Evolutionary conservation across 2,888 invertebrate genomes (phyloP).

Genomic region (Nomada goodeniana): DNA sequence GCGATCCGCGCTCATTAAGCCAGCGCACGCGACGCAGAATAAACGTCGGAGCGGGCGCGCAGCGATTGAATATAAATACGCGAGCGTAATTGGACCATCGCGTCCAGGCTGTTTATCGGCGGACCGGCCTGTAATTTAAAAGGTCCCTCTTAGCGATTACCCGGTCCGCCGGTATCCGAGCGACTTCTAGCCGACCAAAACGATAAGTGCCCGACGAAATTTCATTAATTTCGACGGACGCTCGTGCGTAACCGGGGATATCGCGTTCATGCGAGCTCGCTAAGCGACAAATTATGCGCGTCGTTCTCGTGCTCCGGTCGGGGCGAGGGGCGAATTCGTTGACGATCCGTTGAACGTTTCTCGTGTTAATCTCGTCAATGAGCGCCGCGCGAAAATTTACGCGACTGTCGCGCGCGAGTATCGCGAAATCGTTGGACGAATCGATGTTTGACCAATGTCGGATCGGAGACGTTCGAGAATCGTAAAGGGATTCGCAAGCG

Average conservation of each 20-base stretch:
- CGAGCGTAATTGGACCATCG: conserved; percentile 61
- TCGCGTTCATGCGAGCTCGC: background rate
- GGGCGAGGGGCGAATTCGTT: background rate
- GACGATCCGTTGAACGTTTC: background rate
- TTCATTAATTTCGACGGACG: background rate
- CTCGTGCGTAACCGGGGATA: too few relatives aligned
- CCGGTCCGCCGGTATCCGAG: conserved; percentile 14
- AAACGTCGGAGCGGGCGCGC: conserved; percentile 41
- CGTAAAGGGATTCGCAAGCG: conserved; percentile 36
- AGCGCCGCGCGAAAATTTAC: background rate
- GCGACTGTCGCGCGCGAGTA: background rate
- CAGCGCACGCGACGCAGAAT: conserved; percentile 59
- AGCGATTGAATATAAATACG: conserved; percentile 63
- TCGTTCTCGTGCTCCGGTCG: background rate
- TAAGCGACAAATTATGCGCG: conserved; percentile 9
- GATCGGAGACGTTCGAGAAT: conserved; percentile 35
- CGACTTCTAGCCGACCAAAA: background rate
- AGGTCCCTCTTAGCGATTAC: conserved; percentile 46
- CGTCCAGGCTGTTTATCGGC: conserved; percentile 65
- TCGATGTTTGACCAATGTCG: conserved; percentile 14
- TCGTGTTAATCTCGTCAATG: background rate
- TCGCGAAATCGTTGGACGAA: background rate
- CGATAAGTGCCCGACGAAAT: background rate
- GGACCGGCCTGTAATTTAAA: conserved; percentile 54
- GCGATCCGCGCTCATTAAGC: conserved; percentile 50